Base-by-base conservation (phyloP, 2,113 vertebrate species). In the Trachemys scripta region DNA sequence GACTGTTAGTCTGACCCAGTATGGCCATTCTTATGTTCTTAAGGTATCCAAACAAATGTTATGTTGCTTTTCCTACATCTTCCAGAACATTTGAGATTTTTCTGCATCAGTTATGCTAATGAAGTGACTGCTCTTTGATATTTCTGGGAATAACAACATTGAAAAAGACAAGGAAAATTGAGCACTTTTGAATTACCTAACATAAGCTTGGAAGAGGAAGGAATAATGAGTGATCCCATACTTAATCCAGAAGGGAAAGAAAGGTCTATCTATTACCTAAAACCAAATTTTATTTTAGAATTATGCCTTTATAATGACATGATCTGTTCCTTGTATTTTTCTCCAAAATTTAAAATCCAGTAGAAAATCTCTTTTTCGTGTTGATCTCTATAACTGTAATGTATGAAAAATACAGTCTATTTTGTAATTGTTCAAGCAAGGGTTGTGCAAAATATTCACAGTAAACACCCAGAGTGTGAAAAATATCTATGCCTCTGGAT, bases 141-240 rank as follows among this genome's bases (percentile, higher is more conserved):
- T 49, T 92, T 95, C 90, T 96, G 90, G 92, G 72, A 82, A 57
- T 57, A 96, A 90, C 85, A 75, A 12, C 88, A 42, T 56, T 22
- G 90, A 85, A 96, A 92, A 91, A 87, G 90, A 97, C 90, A 95
- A 80, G 88, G 49, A 62, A 92, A 96, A 95, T 90, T 17, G 78
- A 88, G 62, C 72, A 83, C 90, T 95, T 97, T 56, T 88, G 29
- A 90, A 19, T 82, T 89, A 88, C 83, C 50, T 76, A 95, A 93
- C 57, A 93, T 94, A 95, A 89, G 90, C 72, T 93, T 79, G 76
- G 83, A 86, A 87, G 82, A 81, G 82, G 62, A 35, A 95, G 87
- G 90, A 95, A 93, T 91, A 78, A 89, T 87, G 51, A 90, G 47
- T 80, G 79, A 47, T 13, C 29, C 94, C 93, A 93, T 95, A 95